phyloP scores from a whole-genome alignment of 2,797 vertebrate species.

The Taeniopygia guttata region DNA sequence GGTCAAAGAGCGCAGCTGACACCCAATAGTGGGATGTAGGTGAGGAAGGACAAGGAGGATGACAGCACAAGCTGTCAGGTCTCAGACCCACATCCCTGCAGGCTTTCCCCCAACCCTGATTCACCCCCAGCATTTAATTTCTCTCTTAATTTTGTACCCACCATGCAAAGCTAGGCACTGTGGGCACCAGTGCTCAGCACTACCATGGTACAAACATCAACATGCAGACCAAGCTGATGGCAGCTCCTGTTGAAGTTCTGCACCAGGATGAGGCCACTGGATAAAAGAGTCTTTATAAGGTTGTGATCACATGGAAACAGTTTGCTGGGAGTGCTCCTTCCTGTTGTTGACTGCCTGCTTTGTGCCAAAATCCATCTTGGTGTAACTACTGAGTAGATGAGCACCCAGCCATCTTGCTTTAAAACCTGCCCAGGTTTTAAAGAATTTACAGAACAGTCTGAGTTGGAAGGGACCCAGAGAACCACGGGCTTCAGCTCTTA shows the following conservation, averaged over 20 bases:
- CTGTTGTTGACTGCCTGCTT: not conserved
- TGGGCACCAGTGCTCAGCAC: not conserved
- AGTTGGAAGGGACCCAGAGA: not conserved
- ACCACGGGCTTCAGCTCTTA: not conserved
- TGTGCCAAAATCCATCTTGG: not conserved
- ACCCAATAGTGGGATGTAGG: fast-evolving
- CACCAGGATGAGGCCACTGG: not conserved
- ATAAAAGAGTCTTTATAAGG: not conserved
- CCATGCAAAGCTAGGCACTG: fast-evolving
- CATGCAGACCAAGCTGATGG: not conserved
- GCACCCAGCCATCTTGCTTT: not conserved
- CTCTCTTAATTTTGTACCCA: not conserved
- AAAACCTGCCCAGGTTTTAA: not conserved
- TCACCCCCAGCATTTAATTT: not conserved
- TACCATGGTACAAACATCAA: fast-evolving
- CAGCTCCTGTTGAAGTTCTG: not conserved
- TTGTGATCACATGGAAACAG: not conserved
- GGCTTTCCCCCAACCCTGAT: not conserved
- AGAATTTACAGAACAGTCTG: not conserved
- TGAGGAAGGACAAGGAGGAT: not conserved
- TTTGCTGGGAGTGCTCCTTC: not conserved
- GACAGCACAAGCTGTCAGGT: not conserved
- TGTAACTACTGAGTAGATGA: not conserved
- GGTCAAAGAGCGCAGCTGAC: not conserved
- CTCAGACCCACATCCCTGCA: not conserved